Conservation (phyloP, 35 echinoderm and acorn worm genomes). For the Apostichopus californicus region DNA sequence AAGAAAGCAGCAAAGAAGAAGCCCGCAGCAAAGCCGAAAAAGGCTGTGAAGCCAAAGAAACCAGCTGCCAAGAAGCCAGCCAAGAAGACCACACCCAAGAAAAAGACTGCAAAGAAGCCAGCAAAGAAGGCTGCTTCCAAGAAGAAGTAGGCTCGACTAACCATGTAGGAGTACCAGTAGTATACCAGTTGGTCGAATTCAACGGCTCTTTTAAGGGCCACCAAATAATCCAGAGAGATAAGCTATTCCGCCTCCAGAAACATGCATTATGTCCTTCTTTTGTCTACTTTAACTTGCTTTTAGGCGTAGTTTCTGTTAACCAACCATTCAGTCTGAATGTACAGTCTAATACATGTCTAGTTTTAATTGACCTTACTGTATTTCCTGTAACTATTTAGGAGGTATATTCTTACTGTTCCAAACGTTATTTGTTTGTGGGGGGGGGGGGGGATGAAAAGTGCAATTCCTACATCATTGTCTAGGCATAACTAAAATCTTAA, state of each 20-base stretch:
- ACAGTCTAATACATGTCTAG: too few relatives aligned
- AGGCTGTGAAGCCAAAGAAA: too few relatives aligned
- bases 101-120: conserved; percentile 9
- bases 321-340: too few relatives aligned
- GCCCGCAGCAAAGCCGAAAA: not conserved
- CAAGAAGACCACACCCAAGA: not conserved
- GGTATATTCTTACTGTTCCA: too few relatives aligned
- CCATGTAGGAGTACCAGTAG: not conserved
- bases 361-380: too few relatives aligned
- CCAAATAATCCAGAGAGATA: conserved; percentile 5
- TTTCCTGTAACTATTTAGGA: too few relatives aligned
- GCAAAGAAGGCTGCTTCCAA: not conserved
- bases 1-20: conserved; percentile 35
- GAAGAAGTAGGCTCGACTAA: not conserved
- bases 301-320: too few relatives aligned
- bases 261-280: not conserved
- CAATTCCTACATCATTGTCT: too few relatives aligned
- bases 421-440: too few relatives aligned
- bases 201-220: conserved; percentile 48
- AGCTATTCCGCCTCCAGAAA: not conserved
- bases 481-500: too few relatives aligned
- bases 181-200: not conserved
- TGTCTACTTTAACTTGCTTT: too few relatives aligned
- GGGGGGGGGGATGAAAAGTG: too few relatives aligned
- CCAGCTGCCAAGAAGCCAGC: not conserved